Evolutionary conservation across 2,797 vertebrate species (phyloP).

Genomic region (Clarias pachynema): DNA sequence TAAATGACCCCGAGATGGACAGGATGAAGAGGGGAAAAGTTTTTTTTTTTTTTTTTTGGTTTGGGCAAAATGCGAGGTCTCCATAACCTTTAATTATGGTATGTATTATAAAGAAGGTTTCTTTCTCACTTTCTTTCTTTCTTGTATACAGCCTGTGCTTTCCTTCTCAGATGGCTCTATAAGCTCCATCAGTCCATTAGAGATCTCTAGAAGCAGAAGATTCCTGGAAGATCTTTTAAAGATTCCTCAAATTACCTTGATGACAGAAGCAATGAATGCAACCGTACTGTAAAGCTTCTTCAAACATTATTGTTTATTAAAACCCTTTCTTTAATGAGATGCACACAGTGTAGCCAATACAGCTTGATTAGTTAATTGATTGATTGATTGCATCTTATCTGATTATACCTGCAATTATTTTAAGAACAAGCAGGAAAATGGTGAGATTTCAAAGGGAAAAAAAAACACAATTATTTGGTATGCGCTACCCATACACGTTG

Average conservation of each 20-base stretch:
- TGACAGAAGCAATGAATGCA: background rate
- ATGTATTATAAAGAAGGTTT: background rate
- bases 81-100: background rate
- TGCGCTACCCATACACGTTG: background rate
- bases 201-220: background rate
- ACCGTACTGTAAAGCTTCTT: background rate
- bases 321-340: background rate
- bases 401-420: background rate
- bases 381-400: background rate
- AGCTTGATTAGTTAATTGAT: background rate
- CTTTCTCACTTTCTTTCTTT: background rate
- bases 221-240: conserved; percentile 11
- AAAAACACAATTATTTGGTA: background rate
- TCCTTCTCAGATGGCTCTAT: background rate
- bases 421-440: background rate
- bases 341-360: background rate
- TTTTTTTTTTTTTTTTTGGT: no score
- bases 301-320: background rate
- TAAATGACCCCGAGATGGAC: background rate
- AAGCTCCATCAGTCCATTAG: background rate
- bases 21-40: background rate
- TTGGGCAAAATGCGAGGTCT: background rate
- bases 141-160: background rate
- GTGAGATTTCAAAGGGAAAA: background rate
- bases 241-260: background rate